phyloP scores from a whole-genome alignment of 2,797 vertebrate genomes.

The Enteromius thamalakanensis region DNA sequence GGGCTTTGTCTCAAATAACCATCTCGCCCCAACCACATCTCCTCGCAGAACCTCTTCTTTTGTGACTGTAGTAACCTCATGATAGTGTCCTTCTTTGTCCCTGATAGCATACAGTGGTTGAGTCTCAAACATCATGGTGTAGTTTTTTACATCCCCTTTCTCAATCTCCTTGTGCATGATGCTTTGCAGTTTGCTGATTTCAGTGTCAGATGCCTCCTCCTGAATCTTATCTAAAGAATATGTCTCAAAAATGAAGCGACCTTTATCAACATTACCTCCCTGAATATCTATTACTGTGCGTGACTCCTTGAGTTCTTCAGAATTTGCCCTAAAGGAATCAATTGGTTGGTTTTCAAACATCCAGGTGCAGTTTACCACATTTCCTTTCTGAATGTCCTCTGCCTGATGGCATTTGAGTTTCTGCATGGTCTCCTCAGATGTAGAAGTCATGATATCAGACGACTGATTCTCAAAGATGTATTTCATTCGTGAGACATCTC shows the following conservation, averaged over 20 bases:
- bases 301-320: conserved; percentile 66
- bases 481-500: conserved; percentile 89
- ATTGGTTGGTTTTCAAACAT: conserved; percentile 91
- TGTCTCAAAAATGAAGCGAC: conserved; percentile 91
- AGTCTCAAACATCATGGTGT: conserved; percentile 93
- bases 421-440: conserved; percentile 84
- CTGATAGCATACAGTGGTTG: conserved; percentile 90
- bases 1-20: conserved; percentile 94
- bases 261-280: conserved; percentile 87
- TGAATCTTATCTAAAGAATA: conserved; percentile 90
- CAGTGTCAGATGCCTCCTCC: conserved; percentile 75
- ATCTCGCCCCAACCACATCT: conserved; percentile 90
- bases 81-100: conserved; percentile 90
- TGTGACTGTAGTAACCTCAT: conserved; percentile 92
- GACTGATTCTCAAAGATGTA: conserved; percentile 89
- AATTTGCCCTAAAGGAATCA: conserved; percentile 79
- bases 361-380: conserved; percentile 87
- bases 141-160: conserved; percentile 89
- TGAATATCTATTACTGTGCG: conserved; percentile 85
- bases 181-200: conserved; percentile 73
- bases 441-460: conserved; percentile 86
- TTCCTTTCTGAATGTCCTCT: conserved; percentile 89
- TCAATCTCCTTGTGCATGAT: conserved; percentile 78
- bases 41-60: conserved; percentile 90
- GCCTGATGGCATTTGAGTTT: conserved; percentile 82